Evolutionary conservation across 2,888 invertebrate genomes (phyloP).

Genomic region (Pilophorus perplexus): DNA sequence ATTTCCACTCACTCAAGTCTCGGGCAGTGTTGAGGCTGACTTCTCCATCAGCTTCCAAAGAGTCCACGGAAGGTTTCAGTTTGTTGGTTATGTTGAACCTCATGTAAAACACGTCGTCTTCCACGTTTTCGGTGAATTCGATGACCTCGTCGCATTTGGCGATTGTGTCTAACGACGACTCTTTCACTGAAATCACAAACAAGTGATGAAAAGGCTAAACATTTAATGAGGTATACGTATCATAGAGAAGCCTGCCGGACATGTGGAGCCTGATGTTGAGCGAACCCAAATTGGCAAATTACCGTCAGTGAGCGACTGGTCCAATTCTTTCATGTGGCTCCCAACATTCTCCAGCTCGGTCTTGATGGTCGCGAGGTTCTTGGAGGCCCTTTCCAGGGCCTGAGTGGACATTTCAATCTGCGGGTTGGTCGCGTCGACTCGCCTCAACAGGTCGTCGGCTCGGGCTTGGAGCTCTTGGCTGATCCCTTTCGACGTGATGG

Average conservation of each 20-base stretch:
- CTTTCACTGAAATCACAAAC: constrained; percentile 36
- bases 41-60: constrained; percentile 63
- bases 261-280: too few relatives aligned
- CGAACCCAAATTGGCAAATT: neutral
- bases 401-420: constrained; percentile 32
- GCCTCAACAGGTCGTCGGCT: constrained; percentile 53
- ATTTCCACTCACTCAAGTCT: constrained; percentile 65
- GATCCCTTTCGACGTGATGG: constrained; percentile 50
- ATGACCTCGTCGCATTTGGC: constrained; percentile 52
- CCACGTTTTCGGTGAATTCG: constrained; percentile 52
- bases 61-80: constrained; percentile 57
- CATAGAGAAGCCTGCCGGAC: too few relatives aligned
- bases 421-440: constrained; percentile 51
- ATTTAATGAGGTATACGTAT: too few relatives aligned
- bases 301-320: constrained; percentile 28
- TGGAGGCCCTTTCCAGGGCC: constrained; percentile 42
- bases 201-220: too few relatives aligned
- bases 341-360: constrained; percentile 48
- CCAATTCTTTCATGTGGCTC: constrained; percentile 48
- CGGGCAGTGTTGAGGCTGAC: constrained; percentile 67
- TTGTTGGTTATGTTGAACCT: constrained; percentile 53
- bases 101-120: constrained; percentile 53
- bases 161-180: constrained; percentile 42
- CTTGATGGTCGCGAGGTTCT: constrained; percentile 45
- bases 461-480: constrained; percentile 51